A percentile compares a stretch with the other conserved stretches of the same genome.
phyloP scores from a whole-genome alignment of 2,888 invertebrate genomes.

The Pachycephus smyrnensis region DNA sequence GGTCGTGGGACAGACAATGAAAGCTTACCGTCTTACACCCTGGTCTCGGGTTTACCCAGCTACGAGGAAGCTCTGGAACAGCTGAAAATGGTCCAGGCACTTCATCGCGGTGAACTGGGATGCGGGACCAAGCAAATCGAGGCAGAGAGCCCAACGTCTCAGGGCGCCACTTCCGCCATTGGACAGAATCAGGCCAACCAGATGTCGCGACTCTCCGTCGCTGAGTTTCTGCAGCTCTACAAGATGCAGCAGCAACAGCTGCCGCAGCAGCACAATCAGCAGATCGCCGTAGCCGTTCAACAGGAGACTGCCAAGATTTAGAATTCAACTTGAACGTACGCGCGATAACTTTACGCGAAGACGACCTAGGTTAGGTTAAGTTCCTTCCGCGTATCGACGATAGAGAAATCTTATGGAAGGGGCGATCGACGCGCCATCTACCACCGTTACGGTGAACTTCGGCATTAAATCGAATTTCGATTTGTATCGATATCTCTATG shows the following conservation, averaged over 20 bases:
- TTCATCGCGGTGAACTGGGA: slow-evolving; percentile 36
- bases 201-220: slow-evolving; percentile 56
- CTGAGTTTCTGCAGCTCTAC: slow-evolving; percentile 61
- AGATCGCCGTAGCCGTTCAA: slow-evolving; percentile 5
- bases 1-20: slow-evolving; percentile 68
- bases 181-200: slow-evolving; percentile 50
- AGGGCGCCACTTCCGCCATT: slow-evolving; percentile 25
- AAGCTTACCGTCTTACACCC: slow-evolving; percentile 74
- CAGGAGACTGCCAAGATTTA: slow-evolving; percentile 13
- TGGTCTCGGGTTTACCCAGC: slow-evolving; percentile 75
- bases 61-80: slow-evolving; percentile 75
- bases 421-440: neutral
- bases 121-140: slow-evolving; percentile 13
- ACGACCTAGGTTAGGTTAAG: neutral
- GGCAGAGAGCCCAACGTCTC: slow-evolving; percentile 12
- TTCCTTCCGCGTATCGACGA: neutral
- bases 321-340: neutral
- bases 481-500: neutral
- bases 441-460: neutral
- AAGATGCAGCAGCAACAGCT: slow-evolving; percentile 36
- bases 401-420: no score
- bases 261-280: slow-evolving; percentile 10
- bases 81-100: slow-evolving; percentile 65
- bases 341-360: neutral
- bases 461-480: neutral